Evolutionary conservation across 2,888 invertebrate genomes (phyloP), one percentile per base, ranked within the genome.

Genomic region (Ryuthela nishihirai): DNA sequence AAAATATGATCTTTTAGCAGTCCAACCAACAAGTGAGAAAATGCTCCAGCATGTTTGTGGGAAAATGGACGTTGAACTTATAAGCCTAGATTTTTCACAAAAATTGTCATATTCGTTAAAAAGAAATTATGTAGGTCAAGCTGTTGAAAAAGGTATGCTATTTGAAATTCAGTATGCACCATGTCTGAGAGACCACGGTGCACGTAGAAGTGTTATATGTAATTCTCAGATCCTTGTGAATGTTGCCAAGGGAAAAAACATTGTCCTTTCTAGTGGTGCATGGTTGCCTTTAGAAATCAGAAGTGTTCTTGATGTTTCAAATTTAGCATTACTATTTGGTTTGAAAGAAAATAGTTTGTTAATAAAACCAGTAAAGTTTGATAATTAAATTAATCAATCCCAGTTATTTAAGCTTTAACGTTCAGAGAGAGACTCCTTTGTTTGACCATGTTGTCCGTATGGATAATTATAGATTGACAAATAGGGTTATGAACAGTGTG

Each of bases 121-220:
- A 44, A 47, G 46, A 40, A 59, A 42, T 23, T 29, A 38, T 18
- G 4, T 48, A 2, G 43, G 58, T 0, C 48, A 39, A 29, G 47
- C 52, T 2, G 34, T 35, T 12, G 15, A 47, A 18, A 59, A 42
- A 46, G 40, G 47, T 12, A 48, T 38, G 9, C 43, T 35, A 7
- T 52, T 59, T 21, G 58, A 59, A 53, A 59, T 59, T 21, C 15
- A 25, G 3, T 59, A 53, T 53, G 36, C 58, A 3, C 58, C 43
- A 3, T 59, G 58, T 25, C 36, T 59, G 15, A 43, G 47, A 32
- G 42, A 52, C 29, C 58, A 58, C 15, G 18, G 36, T 3, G 24
- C 29, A 3, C 40, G 29, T 23, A 29, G 53, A 32, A n/a, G 4
- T 3, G 34, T 42, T n/a, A 53, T 59, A n/a, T 29, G 52, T 32